These are phyloP conservation scores for Phocides pigmalion DNA, from an alignment of 1,140 invertebrate genomes.

Conservation along the genomic window DNA sequence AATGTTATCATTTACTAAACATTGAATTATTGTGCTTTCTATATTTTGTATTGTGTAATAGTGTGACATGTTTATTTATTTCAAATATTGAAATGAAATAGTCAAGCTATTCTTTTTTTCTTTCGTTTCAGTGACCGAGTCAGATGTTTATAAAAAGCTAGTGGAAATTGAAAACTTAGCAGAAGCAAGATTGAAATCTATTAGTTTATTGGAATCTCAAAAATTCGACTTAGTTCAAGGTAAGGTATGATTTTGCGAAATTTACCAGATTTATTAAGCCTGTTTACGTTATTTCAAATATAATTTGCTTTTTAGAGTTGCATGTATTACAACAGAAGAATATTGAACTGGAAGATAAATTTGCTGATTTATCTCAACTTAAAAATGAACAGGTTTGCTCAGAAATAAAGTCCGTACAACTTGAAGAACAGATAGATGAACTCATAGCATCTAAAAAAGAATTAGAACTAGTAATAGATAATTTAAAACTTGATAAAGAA, in stretches of 20 bases:
- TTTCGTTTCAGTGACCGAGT: conserved; percentile 76
- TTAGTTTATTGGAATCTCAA: conserved; percentile 86
- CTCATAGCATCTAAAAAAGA: conserved; percentile 81
- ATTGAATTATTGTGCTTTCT: no score
- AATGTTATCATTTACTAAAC: no score
- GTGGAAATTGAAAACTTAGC: conserved; percentile 82
- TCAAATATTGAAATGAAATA: no score
- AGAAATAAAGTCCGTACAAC: conserved; percentile 88
- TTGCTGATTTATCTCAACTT: conserved; percentile 83
- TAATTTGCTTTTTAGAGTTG: conserved; percentile 80
- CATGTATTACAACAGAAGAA: conserved; percentile 84
- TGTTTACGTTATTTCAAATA: background rate
- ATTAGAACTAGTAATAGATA: conserved; percentile 82
- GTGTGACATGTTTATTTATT: no score
- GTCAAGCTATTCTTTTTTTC: conserved; percentile 1
- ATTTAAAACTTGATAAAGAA: conserved; percentile 83
- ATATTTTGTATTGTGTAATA: no score
- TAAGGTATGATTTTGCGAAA: conserved; percentile 43
- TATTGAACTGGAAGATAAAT: conserved; percentile 85
- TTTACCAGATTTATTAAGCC: background rate
- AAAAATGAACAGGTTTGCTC: conserved; percentile 86
- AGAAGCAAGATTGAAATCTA: conserved; percentile 84
- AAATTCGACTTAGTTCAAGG: conserved; percentile 88
- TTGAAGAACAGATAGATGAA: conserved; percentile 87
- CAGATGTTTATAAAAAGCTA: conserved; percentile 77